Conservation (phyloP, 1,140 invertebrate species). For the Temnothorax nylanderi region DNA sequence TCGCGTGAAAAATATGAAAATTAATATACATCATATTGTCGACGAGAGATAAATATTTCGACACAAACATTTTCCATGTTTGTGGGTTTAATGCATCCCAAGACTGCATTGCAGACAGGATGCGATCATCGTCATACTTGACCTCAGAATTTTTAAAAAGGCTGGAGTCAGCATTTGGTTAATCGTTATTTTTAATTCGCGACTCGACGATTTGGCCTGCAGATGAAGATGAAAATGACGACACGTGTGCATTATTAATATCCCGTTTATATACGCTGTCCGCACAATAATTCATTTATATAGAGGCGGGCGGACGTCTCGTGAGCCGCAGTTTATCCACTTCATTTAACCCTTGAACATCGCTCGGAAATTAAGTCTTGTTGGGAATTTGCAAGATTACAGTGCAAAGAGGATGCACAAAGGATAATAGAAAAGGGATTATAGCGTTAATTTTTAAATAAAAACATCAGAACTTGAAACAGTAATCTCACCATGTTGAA, state of each 20-base stretch:
- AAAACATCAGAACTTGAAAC: no score
- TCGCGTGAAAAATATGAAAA: neutral
- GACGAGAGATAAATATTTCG: neutral
- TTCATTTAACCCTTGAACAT: constrained; percentile 46
- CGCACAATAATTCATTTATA: constrained; percentile 37
- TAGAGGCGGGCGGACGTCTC: constrained; percentile 3
- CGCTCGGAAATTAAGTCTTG: neutral
- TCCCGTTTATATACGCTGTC: neutral
- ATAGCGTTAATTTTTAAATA: constrained; percentile 4
- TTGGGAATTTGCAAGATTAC: constrained; percentile 8
- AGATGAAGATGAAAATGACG: constrained; percentile 8
- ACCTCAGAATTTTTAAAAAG: neutral
- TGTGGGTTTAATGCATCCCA: neutral
- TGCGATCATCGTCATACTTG: neutral
- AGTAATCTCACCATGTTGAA: no score
- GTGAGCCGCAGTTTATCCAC: constrained; percentile 34
- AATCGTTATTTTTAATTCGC: constrained; percentile 3
- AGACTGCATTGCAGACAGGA: neutral
- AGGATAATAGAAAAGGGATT: neutral
- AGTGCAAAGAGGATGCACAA: neutral
- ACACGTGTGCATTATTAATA: constrained; percentile 45
- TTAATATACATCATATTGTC: neutral
- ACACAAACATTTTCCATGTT: neutral
- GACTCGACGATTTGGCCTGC: neutral
- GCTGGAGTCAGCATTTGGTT: neutral